Evolutionary conservation across 2,113 vertebrate genomes (phyloP).

Genomic region (Patagioenas fasciata): DNA sequence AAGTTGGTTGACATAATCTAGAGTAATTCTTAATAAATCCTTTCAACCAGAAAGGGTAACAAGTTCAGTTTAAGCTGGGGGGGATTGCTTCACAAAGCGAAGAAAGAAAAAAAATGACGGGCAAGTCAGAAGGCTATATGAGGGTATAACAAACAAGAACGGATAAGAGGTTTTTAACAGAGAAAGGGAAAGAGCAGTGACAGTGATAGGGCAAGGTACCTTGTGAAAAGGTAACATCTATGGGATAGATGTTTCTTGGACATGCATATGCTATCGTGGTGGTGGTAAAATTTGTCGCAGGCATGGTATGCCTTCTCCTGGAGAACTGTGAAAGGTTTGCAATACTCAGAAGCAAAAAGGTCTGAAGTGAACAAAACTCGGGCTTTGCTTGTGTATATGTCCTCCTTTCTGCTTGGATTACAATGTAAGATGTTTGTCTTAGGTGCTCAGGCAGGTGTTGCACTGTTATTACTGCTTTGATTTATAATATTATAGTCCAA

Average conservation of each 20-base stretch:
- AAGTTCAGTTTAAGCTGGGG: background rate
- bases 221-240: background rate
- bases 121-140: background rate
- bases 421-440: background rate
- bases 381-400: background rate
- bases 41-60: slow-evolving; percentile 41
- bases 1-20: slow-evolving; percentile 44
- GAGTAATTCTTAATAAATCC: slow-evolving; percentile 32
- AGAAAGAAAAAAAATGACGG: background rate
- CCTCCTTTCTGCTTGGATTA: background rate
- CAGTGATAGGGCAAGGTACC: background rate
- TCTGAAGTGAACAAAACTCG: background rate
- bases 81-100: background rate
- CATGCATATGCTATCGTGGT: background rate
- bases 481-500: background rate
- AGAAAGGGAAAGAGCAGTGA: background rate
- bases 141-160: background rate
- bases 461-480: background rate
- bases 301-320: background rate
- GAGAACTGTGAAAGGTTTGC: background rate
- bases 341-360: background rate
- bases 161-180: background rate
- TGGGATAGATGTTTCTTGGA: background rate
- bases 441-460: background rate
- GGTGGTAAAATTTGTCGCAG: background rate